These are phyloP conservation scores for Aurelia sp. DNA, from an alignment of 30 jellyfish, hydroid and myxozoan genomes.

Conservation along the genomic window DNA sequence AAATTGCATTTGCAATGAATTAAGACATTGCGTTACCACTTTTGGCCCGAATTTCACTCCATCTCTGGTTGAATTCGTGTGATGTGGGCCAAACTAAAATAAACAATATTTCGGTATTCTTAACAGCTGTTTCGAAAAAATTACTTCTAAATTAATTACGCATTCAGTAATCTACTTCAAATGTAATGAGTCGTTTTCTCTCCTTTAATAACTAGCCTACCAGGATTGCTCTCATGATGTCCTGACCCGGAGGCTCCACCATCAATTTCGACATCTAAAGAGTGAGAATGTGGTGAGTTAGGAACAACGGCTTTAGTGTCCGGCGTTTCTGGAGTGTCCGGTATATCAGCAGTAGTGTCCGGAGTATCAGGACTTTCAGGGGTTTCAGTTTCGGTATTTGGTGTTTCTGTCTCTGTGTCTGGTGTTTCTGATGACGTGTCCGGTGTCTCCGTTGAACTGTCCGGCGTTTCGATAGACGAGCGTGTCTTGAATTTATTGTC, in stretches of 20 bases:
- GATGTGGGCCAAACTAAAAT: no score
- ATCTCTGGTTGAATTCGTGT: no score
- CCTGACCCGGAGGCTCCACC: constrained; percentile 11
- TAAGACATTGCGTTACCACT: no score
- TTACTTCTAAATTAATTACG: no score
- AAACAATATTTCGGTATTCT: no score
- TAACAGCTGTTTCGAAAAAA: no score
- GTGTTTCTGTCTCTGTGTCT: constrained; percentile 54
- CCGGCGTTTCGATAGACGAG: constrained; percentile 3
- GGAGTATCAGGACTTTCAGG: constrained; percentile 77
- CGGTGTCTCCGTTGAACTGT: constrained; percentile 47
- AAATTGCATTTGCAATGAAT: no score
- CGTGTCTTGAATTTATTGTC: no score
- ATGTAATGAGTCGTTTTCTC: constrained; percentile 18
- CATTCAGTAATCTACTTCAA: background rate
- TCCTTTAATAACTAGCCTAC: constrained; percentile 61
- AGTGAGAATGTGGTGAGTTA: constrained; percentile 21
- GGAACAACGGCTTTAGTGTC: constrained; percentile 61
- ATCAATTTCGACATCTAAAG: constrained; percentile 37
- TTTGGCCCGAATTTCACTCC: no score
- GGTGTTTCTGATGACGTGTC: constrained; percentile 35
- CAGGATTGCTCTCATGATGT: constrained; percentile 36
- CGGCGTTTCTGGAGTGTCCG: constrained; percentile 73
- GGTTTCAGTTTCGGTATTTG: constrained; percentile 66
- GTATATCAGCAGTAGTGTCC: constrained; percentile 59